phyloP scores from a whole-genome alignment of 2,113 vertebrate species.

The Saccopteryx leptura region DNA sequence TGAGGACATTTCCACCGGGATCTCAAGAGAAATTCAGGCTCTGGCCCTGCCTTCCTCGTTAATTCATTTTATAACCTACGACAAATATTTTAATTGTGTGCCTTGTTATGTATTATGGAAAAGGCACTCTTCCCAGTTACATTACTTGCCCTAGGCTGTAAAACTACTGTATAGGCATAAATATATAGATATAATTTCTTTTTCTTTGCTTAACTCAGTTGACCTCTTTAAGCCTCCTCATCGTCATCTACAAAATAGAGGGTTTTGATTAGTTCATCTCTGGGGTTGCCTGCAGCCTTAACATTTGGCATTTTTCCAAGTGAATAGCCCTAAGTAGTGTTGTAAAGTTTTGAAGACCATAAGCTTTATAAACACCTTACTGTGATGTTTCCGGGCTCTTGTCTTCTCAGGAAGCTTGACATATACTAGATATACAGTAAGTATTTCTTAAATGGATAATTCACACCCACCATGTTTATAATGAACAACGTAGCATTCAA shows the following conservation, averaged over 20 bases:
- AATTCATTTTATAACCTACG: neutral
- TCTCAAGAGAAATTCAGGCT: neutral
- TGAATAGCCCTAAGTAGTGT: slow-evolving; percentile 23
- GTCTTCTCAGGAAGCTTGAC: neutral
- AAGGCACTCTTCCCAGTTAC: neutral
- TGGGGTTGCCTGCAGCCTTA: neutral
- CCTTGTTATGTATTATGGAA: neutral
- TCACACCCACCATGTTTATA: neutral
- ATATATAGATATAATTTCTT: neutral
- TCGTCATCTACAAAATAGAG: neutral
- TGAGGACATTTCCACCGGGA: neutral
- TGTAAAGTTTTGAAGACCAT: neutral
- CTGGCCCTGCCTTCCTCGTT: neutral
- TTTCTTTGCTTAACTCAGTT: neutral
- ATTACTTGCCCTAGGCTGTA: neutral
- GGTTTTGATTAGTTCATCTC: neutral
- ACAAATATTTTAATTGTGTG: neutral
- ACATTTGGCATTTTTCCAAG: neutral
- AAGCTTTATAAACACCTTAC: neutral
- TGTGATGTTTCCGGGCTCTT: neutral
- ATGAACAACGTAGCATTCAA: neutral
- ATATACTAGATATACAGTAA: no score
- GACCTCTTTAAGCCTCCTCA: neutral
- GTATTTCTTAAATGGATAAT: neutral
- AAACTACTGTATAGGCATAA: neutral